Percentiles rank a stretch among this genome's conserved stretches.
These are phyloP conservation scores for Actinemys pallida DNA, from an alignment of 2,113 vertebrate species.

Conservation along the genomic window DNA sequence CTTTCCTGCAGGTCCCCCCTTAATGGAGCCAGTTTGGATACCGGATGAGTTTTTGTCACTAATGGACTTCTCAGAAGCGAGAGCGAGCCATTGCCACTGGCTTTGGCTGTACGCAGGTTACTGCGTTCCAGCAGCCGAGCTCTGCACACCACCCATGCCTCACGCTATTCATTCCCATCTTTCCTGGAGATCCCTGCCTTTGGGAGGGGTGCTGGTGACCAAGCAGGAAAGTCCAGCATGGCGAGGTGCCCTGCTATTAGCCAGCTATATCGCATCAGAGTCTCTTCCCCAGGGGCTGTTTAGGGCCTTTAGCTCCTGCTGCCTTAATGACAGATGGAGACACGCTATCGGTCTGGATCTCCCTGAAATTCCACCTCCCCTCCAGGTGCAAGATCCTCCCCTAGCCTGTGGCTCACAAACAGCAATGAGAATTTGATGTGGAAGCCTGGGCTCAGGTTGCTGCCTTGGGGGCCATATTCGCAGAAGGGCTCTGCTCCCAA, in stretches of 20 bases:
- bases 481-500: background rate
- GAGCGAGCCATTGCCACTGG: background rate
- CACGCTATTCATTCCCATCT: background rate
- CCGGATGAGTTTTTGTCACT: background rate
- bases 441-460: background rate
- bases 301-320: background rate
- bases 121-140: background rate
- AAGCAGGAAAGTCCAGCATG: background rate
- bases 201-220: background rate
- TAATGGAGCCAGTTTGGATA: background rate
- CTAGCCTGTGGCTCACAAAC: background rate
- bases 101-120: background rate
- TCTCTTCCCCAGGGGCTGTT: background rate
- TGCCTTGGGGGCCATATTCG: background rate
- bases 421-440: background rate
- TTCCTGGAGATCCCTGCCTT: background rate
- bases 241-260: background rate
- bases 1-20: background rate
- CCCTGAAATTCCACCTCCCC: background rate
- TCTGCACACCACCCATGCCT: background rate
- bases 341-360: background rate
- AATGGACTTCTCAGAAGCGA: background rate
- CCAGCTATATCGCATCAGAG: background rate
- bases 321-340: background rate
- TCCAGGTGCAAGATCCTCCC: background rate